Evolutionary conservation across 2,888 invertebrate species (phyloP), one percentile per base, ranked within the genome.

Genomic region (Hirudinaria manillensis): DNA sequence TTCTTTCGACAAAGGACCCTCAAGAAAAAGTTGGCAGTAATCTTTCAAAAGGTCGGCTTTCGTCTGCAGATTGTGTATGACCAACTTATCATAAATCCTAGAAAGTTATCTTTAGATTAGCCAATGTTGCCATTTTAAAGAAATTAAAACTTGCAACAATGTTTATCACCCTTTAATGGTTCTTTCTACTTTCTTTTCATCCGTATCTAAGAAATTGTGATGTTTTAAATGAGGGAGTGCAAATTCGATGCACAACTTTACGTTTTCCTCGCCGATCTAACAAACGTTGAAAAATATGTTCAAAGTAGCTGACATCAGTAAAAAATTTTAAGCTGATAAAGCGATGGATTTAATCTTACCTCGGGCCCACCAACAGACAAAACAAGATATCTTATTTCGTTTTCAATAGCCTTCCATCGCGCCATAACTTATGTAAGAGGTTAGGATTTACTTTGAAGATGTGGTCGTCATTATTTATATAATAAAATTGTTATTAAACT

Each of bases 251-350:
- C 61, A 61, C 24, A 61, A n/a, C 24, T 29, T 24, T 61, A 29
- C 29, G n/a, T 61, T 61, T 61, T 61, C 61, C 29, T 61, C 61
- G 61, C 29, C 61, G 29, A 61, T 61, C 61, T 61, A 27, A 61
- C 61, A n/a, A 61, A 61, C 19, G 61, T 61, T 61, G 61, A 27
- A 61, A 27, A 27, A 7, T n/a, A n/a, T n/a, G 61, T 29, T 16
- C 6, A 1, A 61, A 27, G n/a, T 6, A 56, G 21, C 61, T 61
- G 24, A 29, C 3, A 27, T 6, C 13, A 45, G 10, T 45, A 45
- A 6, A 45, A 10, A 16, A 16, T 45, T 45, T 45, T 16, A 45
- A 36, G 10, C 36, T 36, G 36, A 36, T 36, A 56, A 61, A 61
- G 29, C 21, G 7, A 19, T 10, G 7, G n/a, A 61, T 61, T 27